Evolutionary conservation across 2,113 vertebrate genomes (phyloP).

Genomic region (Panthera leo): DNA sequence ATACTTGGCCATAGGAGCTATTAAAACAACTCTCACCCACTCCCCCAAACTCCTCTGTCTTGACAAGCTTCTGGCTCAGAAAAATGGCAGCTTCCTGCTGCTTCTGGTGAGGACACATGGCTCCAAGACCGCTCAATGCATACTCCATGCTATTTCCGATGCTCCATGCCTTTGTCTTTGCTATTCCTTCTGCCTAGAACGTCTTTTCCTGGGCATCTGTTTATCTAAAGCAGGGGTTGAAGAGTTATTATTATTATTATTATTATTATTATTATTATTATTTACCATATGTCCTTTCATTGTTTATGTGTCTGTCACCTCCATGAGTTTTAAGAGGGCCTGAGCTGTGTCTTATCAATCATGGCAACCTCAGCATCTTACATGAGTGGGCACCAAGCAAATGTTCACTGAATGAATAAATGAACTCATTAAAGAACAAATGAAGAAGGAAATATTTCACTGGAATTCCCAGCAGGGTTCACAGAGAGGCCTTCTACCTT

Average conservation of each 20-base stretch:
- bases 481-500: background rate
- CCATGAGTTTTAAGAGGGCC: background rate
- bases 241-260: background rate
- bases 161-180: background rate
- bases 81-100: background rate
- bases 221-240: background rate
- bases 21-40: background rate
- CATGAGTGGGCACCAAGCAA: background rate
- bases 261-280: no score
- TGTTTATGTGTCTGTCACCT: background rate
- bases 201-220: background rate
- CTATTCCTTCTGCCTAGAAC: background rate
- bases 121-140: background rate
- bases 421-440: background rate
- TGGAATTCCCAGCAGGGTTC: background rate
- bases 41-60: background rate
- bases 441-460: background rate
- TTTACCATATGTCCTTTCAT: background rate
- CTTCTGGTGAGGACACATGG: background rate
- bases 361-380: background rate
- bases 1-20: background rate
- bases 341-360: background rate
- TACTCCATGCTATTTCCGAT: accelerated
- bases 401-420: background rate
- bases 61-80: background rate